These are phyloP conservation scores for Tenebrio molitor DNA, from an alignment of 1,140 invertebrate species.

Conservation along the genomic window DNA sequence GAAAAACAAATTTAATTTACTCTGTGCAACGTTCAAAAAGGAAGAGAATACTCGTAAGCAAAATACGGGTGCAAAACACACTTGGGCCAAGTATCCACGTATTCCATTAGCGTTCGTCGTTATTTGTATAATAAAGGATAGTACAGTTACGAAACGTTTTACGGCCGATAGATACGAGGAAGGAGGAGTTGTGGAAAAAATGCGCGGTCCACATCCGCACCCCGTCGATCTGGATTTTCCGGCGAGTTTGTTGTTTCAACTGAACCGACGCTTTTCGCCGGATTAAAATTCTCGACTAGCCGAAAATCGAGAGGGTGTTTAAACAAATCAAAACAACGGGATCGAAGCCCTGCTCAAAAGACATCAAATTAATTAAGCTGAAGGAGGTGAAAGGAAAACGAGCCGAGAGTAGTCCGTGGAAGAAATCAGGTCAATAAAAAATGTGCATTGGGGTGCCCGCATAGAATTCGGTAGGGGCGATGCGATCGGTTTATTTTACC, in stretches of 20 bases:
- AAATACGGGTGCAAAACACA: slow-evolving; percentile 20
- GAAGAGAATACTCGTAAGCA: slow-evolving; percentile 4
- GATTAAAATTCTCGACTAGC: no score
- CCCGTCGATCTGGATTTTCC: background rate
- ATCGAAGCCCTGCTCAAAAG: no score
- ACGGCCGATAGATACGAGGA: slow-evolving; percentile 16
- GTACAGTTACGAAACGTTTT: slow-evolving; percentile 27
- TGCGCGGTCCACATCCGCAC: background rate
- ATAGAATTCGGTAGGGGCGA: no score
- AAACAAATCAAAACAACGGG: no score
- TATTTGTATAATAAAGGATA: slow-evolving; percentile 34
- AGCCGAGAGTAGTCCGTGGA: no score
- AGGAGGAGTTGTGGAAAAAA: background rate
- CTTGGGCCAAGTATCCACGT: slow-evolving; percentile 18
- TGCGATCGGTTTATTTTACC: no score
- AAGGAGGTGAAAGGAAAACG: no score
- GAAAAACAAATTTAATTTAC: slow-evolving; percentile 47
- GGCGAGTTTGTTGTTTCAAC: background rate
- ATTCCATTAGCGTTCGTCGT: slow-evolving; percentile 32
- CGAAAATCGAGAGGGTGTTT: no score
- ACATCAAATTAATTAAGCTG: no score
- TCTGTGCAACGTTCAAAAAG: slow-evolving; percentile 22
- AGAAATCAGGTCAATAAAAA: no score
- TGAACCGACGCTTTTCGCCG: no score
- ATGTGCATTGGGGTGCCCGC: no score